Evolutionary conservation across 2,797 vertebrate species (phyloP).

Genomic region (Rhinogobio ventralis): DNA sequence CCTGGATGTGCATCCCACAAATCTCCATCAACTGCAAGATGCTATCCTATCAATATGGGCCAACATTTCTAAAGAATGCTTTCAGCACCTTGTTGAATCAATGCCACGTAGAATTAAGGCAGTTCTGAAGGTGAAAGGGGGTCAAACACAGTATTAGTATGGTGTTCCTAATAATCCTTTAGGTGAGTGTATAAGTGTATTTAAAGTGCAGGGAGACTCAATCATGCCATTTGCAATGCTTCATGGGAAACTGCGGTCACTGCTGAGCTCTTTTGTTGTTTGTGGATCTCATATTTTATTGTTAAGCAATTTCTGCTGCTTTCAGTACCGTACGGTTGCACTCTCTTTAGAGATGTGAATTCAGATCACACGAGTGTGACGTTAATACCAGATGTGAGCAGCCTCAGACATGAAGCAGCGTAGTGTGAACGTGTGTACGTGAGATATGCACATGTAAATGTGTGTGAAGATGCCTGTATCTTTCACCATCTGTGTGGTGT

Average conservation of each 20-base stretch:
- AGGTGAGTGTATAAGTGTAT: background rate
- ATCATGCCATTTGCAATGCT: background rate
- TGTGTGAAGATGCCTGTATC: slow-evolving; percentile 20
- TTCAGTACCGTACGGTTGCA: background rate
- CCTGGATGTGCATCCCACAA: too few species aligned
- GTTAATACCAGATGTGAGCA: background rate
- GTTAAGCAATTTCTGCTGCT: background rate
- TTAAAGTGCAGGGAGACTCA: background rate
- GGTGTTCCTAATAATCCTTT: too few species aligned
- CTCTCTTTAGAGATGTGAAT: background rate
- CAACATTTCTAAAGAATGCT: too few species aligned
- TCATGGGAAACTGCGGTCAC: too few species aligned
- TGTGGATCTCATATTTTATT: background rate
- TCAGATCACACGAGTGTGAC: background rate
- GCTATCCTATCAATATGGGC: too few species aligned
- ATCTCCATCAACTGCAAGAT: too few species aligned
- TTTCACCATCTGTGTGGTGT: slow-evolving; percentile 50
- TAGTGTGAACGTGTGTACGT: background rate
- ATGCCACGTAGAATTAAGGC: too few species aligned
- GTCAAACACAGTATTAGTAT: too few species aligned
- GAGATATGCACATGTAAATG: background rate
- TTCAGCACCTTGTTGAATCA: too few species aligned
- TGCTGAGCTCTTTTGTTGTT: background rate
- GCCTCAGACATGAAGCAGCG: background rate
- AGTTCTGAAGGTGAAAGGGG: too few species aligned